A percentile compares a stretch with the other conserved stretches of the same genome.
Conservation (phyloP, 2,113 vertebrate species). For the Megaleporinus macrocephalus region DNA sequence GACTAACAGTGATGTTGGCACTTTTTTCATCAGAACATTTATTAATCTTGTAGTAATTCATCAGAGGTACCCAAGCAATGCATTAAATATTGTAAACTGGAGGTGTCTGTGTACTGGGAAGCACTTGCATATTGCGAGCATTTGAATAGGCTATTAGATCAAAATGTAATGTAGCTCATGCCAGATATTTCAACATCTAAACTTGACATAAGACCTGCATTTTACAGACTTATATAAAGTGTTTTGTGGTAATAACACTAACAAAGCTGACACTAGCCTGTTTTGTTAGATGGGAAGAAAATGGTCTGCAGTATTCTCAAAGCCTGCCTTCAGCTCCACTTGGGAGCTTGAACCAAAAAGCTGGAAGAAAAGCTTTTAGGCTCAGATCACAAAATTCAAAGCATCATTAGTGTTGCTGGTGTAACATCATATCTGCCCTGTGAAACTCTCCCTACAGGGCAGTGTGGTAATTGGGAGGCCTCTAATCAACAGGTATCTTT, state of each 20-base stretch:
- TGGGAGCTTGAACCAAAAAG: background rate
- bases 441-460: constrained; percentile 3
- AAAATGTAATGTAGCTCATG: background rate
- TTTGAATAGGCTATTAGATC: too few species aligned
- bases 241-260: background rate
- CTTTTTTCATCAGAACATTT: background rate
- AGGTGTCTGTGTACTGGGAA: too few species aligned
- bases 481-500: constrained; percentile 14
- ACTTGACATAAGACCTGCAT: background rate
- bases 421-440: background rate
- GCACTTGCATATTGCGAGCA: too few species aligned
- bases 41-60: background rate
- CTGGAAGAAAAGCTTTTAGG: constrained; percentile 33
- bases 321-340: constrained; percentile 1
- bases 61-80: background rate
- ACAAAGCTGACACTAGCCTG: background rate
- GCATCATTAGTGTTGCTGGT: constrained; percentile 25
- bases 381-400: constrained; percentile 28
- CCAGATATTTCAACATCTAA: background rate
- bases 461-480: constrained; percentile 22
- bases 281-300: constrained; percentile 29
- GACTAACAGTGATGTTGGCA: background rate
- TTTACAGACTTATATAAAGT: background rate
- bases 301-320: constrained; percentile 3
- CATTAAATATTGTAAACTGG: too few species aligned